phyloP scores from a whole-genome alignment of 2,888 invertebrate genomes.

The Alsophila aescularia region DNA sequence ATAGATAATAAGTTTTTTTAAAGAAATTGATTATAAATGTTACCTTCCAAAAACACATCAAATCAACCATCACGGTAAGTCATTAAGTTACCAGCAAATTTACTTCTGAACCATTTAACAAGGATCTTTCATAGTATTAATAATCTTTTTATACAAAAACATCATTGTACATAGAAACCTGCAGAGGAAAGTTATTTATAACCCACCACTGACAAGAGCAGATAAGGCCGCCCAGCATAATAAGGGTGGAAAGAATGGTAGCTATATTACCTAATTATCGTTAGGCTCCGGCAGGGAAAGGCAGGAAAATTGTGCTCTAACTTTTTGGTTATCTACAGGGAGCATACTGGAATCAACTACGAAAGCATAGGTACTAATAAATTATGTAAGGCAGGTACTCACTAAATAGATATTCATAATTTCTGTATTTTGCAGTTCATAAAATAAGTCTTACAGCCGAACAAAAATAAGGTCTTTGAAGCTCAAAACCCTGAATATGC shows the following conservation, averaged over 20 bases:
- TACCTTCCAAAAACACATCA: no score
- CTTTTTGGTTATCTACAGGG: slow-evolving; percentile 19
- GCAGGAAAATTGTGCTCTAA: slow-evolving; percentile 14
- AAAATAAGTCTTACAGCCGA: no score
- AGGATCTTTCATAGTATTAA: background rate
- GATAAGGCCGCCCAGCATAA: slow-evolving; percentile 49
- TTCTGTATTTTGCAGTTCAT: no score
- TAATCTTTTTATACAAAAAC: slow-evolving; percentile 9
- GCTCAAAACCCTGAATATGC: no score
- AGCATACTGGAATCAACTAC: slow-evolving; percentile 4
- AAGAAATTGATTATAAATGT: no score
- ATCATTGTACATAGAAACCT: slow-evolving; percentile 5
- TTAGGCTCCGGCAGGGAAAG: slow-evolving; percentile 16
- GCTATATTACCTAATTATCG: slow-evolving; percentile 40
- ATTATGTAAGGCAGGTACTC: no score
- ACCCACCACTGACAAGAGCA: slow-evolving; percentile 47
- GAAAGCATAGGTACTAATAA: background rate
- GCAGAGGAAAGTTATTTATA: slow-evolving; percentile 41
- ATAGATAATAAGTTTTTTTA: no score
- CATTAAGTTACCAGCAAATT: no score
- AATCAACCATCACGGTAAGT: no score
- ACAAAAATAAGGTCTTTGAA: no score
- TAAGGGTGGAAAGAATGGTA: slow-evolving; percentile 44
- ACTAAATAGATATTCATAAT: no score
- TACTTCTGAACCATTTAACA: background rate